phyloP scores from a whole-genome alignment of 2,797 vertebrate genomes.

The Hybognathus amarus region DNA sequence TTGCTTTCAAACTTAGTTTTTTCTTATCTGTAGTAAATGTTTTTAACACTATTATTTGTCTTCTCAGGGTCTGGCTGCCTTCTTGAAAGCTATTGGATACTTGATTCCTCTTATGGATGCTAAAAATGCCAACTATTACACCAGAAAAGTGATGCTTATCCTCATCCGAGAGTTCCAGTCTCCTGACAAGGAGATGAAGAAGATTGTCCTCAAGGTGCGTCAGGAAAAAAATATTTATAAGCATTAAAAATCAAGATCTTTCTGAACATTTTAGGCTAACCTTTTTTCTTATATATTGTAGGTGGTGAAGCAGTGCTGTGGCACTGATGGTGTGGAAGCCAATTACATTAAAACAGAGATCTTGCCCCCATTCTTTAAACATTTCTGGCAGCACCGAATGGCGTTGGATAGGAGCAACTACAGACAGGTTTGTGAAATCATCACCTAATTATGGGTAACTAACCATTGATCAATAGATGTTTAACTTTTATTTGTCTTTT shows the following conservation, averaged over 20 bases:
- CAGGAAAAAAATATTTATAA: background rate
- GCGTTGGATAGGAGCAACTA: constrained; percentile 98
- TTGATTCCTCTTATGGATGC: constrained; percentile 99
- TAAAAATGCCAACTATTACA: constrained; percentile 99
- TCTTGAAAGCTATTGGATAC: constrained; percentile 98
- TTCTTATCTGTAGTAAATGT: background rate
- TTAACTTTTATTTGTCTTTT: background rate
- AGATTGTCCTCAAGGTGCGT: constrained; percentile 96
- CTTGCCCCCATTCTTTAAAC: constrained; percentile 98
- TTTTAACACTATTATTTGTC: background rate
- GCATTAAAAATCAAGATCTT: background rate
- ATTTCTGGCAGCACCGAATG: constrained; percentile 99
- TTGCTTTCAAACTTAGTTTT: background rate
- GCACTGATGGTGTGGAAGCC: constrained; percentile 97
- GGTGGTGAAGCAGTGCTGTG: constrained; percentile 99
- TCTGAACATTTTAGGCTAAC: background rate
- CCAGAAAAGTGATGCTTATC: constrained; percentile 98
- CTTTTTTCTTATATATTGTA: constrained; percentile 60
- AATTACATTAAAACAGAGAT: constrained; percentile 99
- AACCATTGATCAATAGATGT: background rate
- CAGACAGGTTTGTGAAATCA: constrained; percentile 84
- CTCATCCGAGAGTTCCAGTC: constrained; percentile 99
- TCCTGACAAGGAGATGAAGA: constrained; percentile 99
- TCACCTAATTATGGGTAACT: background rate
- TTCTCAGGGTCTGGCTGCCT: constrained; percentile 93